Evolutionary conservation across 2,113 vertebrate genomes (phyloP), one percentile per base, ranked within the genome.

Genomic region (Trinectes maculatus): DNA sequence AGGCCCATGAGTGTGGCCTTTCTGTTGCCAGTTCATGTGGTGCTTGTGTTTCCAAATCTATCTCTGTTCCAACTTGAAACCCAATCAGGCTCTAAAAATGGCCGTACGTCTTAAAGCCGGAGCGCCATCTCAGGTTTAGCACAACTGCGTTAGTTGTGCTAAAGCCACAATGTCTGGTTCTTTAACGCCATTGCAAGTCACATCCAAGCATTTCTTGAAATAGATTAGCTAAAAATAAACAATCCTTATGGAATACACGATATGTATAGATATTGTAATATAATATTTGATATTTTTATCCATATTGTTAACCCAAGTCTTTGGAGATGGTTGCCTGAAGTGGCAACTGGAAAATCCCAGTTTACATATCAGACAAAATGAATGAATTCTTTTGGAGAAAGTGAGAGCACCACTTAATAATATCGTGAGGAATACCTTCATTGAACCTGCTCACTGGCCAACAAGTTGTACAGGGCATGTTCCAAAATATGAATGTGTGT

Each of bases 41-140:
- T 26, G 46, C 79, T 86, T 87, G 67, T 84, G 76, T 80, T 78
- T 75, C 81, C 82, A 77, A 67, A 72, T 71, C 79, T 89, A 89
- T 89, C 76, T 80, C 72, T 66, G 86, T 56, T 85, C 82, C 82
- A 86, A 53, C 62, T 58, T 80, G 90, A 87, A 89, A 91, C 56
- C 65, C 81, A 74, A 91, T 11, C 77, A 2, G 46, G 67, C 63
- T 85, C 87, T 89, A 89, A 86, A 89, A 88, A 84, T 83, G 83
- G 84, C 77, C 76, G 11, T 79, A 63, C n/a, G 21, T 82, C 74
- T 79, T 68, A 40, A 70, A 74, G 80, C 40, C 37, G 24, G 51
- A 68, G 56, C 26, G 29, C 51, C 62, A 46, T 62, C 48, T 55
- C 53, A 39, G 29, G n/a, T 63, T 76, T 6, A 76, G 48, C 37